phyloP scores from a whole-genome alignment of 2,113 vertebrate genomes.

The Mus spicilegus region DNA sequence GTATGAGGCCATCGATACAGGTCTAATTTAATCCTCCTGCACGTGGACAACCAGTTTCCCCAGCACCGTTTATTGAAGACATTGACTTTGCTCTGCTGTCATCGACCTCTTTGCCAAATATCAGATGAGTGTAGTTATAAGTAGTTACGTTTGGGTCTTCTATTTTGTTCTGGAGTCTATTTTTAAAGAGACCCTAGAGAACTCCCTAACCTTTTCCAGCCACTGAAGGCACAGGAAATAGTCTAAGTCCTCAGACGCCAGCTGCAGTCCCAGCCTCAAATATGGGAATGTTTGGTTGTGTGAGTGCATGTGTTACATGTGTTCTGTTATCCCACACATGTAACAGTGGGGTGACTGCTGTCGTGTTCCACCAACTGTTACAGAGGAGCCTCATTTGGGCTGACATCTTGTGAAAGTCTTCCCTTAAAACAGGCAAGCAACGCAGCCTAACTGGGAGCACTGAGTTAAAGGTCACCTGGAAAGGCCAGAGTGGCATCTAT shows the following conservation, averaged over 20 bases:
- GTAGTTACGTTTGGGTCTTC: neutral
- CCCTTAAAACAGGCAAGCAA: neutral
- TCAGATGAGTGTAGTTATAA: neutral
- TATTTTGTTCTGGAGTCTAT: neutral
- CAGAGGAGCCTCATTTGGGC: too few relatives aligned
- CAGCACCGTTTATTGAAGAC: neutral
- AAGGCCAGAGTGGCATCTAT: too few relatives aligned
- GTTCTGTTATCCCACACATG: neutral
- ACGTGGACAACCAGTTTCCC: neutral
- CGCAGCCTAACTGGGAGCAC: neutral
- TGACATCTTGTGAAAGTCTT: neutral
- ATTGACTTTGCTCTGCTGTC: neutral
- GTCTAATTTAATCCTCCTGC: neutral
- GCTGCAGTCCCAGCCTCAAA: neutral
- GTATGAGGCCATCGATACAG: neutral
- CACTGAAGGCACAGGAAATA: neutral
- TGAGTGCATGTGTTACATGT: neutral
- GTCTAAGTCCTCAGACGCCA: neutral
- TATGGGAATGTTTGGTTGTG: neutral
- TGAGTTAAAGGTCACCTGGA: neutral
- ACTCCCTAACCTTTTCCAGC: neutral
- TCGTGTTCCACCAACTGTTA: too few relatives aligned
- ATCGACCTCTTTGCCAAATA: neutral
- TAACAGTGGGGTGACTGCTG: neutral
- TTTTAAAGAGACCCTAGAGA: neutral